Percentiles rank a stretch among this genome's conserved stretches.
Evolutionary conservation across 1,140 invertebrate genomes (phyloP).

Genomic region (Pemphigus obesinymphae): DNA sequence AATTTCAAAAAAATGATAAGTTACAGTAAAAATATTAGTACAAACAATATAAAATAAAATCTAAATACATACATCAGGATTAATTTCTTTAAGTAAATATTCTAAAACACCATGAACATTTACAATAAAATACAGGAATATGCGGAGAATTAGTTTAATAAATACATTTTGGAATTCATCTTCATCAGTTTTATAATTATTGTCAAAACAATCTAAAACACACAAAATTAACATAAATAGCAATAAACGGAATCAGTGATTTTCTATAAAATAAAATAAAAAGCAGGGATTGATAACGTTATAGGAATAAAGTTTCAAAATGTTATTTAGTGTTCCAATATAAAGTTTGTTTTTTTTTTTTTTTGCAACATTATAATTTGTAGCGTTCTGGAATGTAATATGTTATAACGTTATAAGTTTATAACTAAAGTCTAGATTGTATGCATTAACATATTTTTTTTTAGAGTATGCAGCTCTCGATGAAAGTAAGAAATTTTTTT

Average conservation of each 20-base stretch:
- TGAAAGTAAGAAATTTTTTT: no score
- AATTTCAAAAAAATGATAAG: not conserved
- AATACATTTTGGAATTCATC: conserved; percentile 7
- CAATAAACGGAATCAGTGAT: not conserved
- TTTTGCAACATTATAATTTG: no score
- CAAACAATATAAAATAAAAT: not conserved
- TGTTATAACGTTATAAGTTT: no score
- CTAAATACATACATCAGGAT: not conserved
- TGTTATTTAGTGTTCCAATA: no score
- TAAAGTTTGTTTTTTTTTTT: no score
- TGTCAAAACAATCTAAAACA: conserved; percentile 12
- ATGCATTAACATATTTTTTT: no score
- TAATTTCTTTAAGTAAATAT: not conserved
- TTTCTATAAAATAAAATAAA: no score
- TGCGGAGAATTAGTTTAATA: not conserved
- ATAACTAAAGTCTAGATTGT: no score
- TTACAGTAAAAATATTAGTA: not conserved
- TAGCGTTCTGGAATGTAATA: no score
- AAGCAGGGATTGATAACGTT: no score
- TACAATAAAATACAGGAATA: not conserved
- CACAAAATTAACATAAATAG: not conserved
- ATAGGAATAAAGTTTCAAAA: no score
- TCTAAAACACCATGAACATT: not conserved
- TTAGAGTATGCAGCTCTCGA: no score
- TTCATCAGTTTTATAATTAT: not conserved